Evolutionary conservation across 2,113 vertebrate species (phyloP).

Genomic region (Callopanchax toddi): DNA sequence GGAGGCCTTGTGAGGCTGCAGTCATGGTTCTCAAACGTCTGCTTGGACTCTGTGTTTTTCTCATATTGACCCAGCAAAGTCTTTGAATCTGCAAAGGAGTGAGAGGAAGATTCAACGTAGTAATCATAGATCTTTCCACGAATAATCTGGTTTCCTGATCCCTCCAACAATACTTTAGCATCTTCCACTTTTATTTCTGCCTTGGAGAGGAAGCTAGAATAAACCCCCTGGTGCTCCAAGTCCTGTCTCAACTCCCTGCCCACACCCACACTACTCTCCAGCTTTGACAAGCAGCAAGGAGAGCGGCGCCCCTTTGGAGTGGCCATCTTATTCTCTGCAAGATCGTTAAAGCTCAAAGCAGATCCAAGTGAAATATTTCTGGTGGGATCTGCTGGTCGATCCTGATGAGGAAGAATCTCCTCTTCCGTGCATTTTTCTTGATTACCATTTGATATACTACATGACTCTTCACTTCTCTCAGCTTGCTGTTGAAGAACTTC

Average conservation of each 20-base stretch:
- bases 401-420: slow-evolving; percentile 20
- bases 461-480: slow-evolving; percentile 25
- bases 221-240: slow-evolving; percentile 49
- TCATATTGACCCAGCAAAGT: slow-evolving; percentile 32
- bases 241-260: slow-evolving; percentile 77
- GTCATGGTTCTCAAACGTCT: slow-evolving; percentile 36
- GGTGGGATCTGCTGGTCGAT: slow-evolving; percentile 28
- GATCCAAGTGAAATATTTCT: slow-evolving; percentile 49
- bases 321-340: slow-evolving; percentile 14
- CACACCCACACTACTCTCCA: slow-evolving; percentile 76
- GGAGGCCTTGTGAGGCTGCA: slow-evolving; percentile 46
- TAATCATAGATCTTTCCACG: slow-evolving; percentile 89
- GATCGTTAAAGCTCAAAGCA: slow-evolving; percentile 12
- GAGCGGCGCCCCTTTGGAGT: slow-evolving; percentile 66
- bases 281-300: slow-evolving; percentile 74
- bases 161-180: slow-evolving; percentile 70
- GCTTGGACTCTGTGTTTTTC: slow-evolving; percentile 40
- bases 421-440: slow-evolving; percentile 20
- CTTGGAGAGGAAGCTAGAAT: slow-evolving; percentile 85
- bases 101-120: slow-evolving; percentile 83
- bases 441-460: not conserved
- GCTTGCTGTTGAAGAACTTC: not conserved
- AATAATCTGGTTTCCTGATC: slow-evolving; percentile 54
- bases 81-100: slow-evolving; percentile 63
- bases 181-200: slow-evolving; percentile 86